These are phyloP conservation scores for Campylomormyrus numenius DNA, from an alignment of 2,113 vertebrate genomes.

Conservation along the genomic window DNA sequence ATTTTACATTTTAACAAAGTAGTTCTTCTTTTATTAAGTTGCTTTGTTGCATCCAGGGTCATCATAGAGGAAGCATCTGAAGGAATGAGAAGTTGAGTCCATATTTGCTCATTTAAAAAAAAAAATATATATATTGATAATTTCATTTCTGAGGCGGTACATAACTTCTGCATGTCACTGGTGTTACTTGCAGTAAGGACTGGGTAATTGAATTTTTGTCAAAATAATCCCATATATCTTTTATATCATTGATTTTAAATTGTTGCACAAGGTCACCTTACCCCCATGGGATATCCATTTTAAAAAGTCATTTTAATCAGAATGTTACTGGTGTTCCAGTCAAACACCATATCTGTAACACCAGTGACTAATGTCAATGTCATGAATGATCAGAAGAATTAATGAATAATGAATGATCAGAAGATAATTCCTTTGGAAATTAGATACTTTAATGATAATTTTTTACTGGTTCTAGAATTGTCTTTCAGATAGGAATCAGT, in stretches of 20 bases:
- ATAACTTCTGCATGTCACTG: not conserved
- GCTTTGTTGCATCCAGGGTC: not conserved
- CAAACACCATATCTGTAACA: not conserved
- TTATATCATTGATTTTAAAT: not conserved
- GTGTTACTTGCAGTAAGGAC: not conserved
- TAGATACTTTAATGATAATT: not conserved
- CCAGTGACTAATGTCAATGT: not conserved
- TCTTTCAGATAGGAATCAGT: not conserved
- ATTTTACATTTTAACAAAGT: not conserved
- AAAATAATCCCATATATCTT: not conserved
- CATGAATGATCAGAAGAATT: not conserved
- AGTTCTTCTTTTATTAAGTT: not conserved
- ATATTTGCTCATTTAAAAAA: not conserved
- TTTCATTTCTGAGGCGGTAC: not conserved
- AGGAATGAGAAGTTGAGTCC: not conserved
- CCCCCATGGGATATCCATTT: not conserved
- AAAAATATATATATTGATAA: not conserved
- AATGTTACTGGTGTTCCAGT: not conserved
- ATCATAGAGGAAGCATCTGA: not conserved
- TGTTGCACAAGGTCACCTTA: not conserved
- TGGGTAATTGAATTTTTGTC: not conserved
- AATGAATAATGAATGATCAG: not conserved
- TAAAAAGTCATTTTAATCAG: not conserved
- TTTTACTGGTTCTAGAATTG: not conserved
- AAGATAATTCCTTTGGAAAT: not conserved